These are phyloP conservation scores for Menidia menidia DNA, from an alignment of 2,797 vertebrate species.

Conservation along the genomic window DNA sequence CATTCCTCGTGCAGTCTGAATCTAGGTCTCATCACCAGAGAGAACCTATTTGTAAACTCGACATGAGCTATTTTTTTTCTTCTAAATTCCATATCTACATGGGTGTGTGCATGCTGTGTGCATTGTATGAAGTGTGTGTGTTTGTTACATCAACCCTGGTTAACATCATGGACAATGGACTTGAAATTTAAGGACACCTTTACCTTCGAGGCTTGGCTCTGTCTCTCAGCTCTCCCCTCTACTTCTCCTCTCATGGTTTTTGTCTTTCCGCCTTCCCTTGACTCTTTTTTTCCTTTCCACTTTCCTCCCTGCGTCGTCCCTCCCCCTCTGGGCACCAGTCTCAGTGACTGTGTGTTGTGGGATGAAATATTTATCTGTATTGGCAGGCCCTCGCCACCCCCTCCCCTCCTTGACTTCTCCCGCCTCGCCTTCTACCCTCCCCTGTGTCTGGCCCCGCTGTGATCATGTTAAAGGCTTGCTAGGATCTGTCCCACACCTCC, in stretches of 20 bases:
- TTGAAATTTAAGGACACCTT: conserved; percentile 78
- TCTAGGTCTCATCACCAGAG: conserved; percentile 47
- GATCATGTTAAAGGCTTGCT: conserved; percentile 62
- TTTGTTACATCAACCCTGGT: conserved; percentile 63
- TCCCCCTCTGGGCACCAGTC: conserved; percentile 64
- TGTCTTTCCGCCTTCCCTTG: conserved; percentile 31
- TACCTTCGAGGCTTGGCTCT: conserved; percentile 77
- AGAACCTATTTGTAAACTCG: conserved; percentile 20
- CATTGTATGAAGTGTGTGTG: conserved; percentile 41
- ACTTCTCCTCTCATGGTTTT: conserved; percentile 29
- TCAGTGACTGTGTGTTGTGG: conserved; percentile 68
- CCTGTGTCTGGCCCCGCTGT: conserved; percentile 58
- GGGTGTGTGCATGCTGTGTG: conserved; percentile 31
- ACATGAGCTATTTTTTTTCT: no score
- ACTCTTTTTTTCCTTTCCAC: conserved; percentile 14
- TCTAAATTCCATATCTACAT: conserved; percentile 45
- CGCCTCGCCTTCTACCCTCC: conserved; percentile 45
- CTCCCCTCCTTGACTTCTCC: conserved; percentile 23
- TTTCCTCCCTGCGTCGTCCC: conserved; percentile 23
- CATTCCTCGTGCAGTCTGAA: conserved; percentile 18
- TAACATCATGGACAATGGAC: conserved; percentile 65
- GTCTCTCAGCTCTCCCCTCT: conserved; percentile 61
- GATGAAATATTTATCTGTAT: conserved; percentile 81
- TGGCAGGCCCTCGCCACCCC: conserved; percentile 68
- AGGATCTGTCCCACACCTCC: conserved; percentile 39